Percentiles rank a stretch among this genome's conserved stretches.
Conservation (phyloP, 2,888 invertebrate genomes). For the Anorthoa munda region DNA sequence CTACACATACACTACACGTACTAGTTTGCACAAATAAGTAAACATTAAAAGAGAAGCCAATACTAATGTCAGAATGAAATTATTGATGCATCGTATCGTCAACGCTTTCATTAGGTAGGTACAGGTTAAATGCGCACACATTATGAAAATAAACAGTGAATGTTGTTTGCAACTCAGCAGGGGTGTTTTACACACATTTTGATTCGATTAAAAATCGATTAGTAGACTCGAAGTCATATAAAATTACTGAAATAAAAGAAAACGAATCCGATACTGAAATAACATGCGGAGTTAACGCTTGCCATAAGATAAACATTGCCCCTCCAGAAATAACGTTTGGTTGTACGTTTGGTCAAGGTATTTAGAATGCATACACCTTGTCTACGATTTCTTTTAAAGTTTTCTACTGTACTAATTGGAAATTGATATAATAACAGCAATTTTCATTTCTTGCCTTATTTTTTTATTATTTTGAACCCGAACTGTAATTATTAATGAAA, state of each 20-base stretch:
- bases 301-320: constrained; percentile 83
- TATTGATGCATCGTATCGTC: constrained; percentile 28
- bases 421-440: constrained; percentile 48
- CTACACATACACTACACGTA: too few relatives aligned
- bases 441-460: constrained; percentile 3
- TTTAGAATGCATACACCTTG: constrained; percentile 79
- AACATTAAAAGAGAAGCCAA: neutral
- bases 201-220: constrained; percentile 78
- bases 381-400: constrained; percentile 72
- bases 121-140: constrained; percentile 41
- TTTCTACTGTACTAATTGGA: constrained; percentile 46
- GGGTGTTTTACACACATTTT: constrained; percentile 52
- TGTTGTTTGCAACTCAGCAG: constrained; percentile 49
- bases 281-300: constrained; percentile 79
- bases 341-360: constrained; percentile 80
- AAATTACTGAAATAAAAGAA: constrained; percentile 85
- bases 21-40: neutral
- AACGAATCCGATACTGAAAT: constrained; percentile 84
- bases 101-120: constrained; percentile 8
- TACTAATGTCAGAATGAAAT: constrained; percentile 2
- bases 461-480: neutral
- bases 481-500: neutral
- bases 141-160: constrained; percentile 60
- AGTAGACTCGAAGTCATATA: constrained; percentile 75
- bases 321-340: constrained; percentile 83